These are phyloP conservation scores for Altica lythri DNA, from an alignment of 2,888 invertebrate species.

Conservation along the genomic window DNA sequence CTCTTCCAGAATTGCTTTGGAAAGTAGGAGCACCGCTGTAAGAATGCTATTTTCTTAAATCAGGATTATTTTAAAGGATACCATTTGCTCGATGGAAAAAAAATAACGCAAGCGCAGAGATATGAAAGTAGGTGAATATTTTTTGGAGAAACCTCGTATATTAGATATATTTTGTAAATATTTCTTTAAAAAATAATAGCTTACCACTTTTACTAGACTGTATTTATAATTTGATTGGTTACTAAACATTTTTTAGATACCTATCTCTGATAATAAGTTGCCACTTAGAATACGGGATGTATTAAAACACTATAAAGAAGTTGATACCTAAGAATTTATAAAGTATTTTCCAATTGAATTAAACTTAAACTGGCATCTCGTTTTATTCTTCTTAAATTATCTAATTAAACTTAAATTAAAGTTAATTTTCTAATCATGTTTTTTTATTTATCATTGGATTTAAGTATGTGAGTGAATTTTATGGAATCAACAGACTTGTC, in stretches of 20 bases:
- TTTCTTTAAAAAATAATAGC: neutral
- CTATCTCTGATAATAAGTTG: neutral
- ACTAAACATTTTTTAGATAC: neutral
- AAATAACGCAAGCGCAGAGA: neutral
- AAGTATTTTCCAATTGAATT: constrained; percentile 7
- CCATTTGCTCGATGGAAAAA: no score
- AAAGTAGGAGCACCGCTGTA: neutral
- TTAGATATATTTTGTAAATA: neutral
- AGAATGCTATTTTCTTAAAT: no score
- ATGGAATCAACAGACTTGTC: no score
- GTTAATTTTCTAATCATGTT: neutral
- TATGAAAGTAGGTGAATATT: neutral
- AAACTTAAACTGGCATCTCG: neutral
- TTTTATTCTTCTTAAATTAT: constrained; percentile 9
- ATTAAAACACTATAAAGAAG: constrained; percentile 3
- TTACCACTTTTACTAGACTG: neutral
- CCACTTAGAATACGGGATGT: constrained; percentile 6
- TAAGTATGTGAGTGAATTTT: no score
- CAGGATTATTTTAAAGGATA: no score
- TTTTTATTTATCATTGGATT: no score
- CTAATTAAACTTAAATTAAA: constrained; percentile 11
- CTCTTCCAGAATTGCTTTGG: no score
- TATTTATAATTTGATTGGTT: neutral
- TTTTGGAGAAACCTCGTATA: neutral
- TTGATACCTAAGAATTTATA: constrained; percentile 5